Evolutionary conservation across 2,888 invertebrate species (phyloP).

Genomic region (Sthenelais limicola): DNA sequence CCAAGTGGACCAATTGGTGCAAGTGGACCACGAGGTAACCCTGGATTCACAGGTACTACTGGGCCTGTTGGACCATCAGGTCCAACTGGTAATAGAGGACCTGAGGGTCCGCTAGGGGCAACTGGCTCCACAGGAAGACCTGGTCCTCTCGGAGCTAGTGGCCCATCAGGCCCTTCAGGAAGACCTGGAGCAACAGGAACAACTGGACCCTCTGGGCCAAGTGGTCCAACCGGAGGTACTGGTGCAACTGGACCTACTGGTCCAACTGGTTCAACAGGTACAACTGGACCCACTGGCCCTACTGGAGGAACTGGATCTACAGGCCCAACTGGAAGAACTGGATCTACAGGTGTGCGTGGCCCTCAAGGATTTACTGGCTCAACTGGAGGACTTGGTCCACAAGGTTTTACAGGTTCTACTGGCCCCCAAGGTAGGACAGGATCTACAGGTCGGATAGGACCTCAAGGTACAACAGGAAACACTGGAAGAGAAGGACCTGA

Average conservation of each 20-base stretch:
- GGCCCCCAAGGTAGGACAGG: slow-evolving; percentile 24
- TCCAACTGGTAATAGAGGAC: neutral
- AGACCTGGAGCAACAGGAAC: slow-evolving; percentile 11
- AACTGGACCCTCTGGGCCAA: slow-evolving; percentile 27
- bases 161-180: slow-evolving; percentile 30
- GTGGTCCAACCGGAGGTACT: slow-evolving; percentile 26
- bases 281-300: slow-evolving; percentile 34
- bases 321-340: slow-evolving; percentile 27
- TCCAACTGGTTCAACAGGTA: slow-evolving; percentile 25
- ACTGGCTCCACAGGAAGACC: slow-evolving; percentile 5
- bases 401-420: slow-evolving; percentile 1
- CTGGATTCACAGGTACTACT: slow-evolving; percentile 1
- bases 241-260: slow-evolving; percentile 23
- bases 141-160: slow-evolving; percentile 33
- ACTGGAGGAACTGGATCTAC: slow-evolving; percentile 34
- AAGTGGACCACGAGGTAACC: slow-evolving; percentile 5
- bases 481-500: slow-evolving; percentile 30
- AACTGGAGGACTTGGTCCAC: slow-evolving; percentile 8
- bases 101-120: neutral
- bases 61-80: slow-evolving; percentile 20
- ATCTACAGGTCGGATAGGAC: slow-evolving; percentile 28
- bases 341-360: slow-evolving; percentile 3
- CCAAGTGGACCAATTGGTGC: slow-evolving; percentile 6
- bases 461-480: slow-evolving; percentile 22
- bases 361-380: slow-evolving; percentile 19